Percentiles rank a stretch among this genome's conserved stretches.
Evolutionary conservation across 2,113 vertebrate species (phyloP).

Genomic region (Erpornis zantholeuca): DNA sequence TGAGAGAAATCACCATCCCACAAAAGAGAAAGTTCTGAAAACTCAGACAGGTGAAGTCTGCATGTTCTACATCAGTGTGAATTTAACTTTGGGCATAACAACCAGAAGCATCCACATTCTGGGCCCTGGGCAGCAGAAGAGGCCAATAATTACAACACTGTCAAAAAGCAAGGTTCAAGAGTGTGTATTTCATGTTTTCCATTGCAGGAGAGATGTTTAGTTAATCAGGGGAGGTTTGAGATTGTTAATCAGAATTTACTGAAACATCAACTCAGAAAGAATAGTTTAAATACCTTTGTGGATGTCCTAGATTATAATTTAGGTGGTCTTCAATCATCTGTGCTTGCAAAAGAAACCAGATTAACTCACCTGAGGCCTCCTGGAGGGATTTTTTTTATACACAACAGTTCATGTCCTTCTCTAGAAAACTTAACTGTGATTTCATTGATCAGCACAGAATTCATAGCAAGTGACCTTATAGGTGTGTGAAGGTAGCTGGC

Average conservation of each 20-base stretch:
- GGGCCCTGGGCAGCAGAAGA: background rate
- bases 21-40: background rate
- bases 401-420: background rate
- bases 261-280: background rate
- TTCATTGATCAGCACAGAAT: background rate
- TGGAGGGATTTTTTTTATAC: background rate
- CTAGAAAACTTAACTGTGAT: background rate
- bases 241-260: background rate
- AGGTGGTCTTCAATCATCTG: background rate
- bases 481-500: background rate
- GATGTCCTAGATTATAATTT: background rate
- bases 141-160: background rate
- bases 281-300: background rate
- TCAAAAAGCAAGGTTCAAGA: background rate
- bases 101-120: background rate
- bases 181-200: background rate
- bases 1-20: background rate
- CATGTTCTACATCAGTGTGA: accelerated
- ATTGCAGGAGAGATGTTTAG: background rate
- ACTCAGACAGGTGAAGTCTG: background rate
- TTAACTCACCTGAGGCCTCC: background rate
- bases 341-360: background rate
- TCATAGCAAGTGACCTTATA: background rate
- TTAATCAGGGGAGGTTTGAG: background rate
- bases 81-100: background rate